A percentile compares a stretch with the other conserved stretches of the same genome.
Conservation (phyloP, 2,797 vertebrate species). For the Lacerta agilis region DNA sequence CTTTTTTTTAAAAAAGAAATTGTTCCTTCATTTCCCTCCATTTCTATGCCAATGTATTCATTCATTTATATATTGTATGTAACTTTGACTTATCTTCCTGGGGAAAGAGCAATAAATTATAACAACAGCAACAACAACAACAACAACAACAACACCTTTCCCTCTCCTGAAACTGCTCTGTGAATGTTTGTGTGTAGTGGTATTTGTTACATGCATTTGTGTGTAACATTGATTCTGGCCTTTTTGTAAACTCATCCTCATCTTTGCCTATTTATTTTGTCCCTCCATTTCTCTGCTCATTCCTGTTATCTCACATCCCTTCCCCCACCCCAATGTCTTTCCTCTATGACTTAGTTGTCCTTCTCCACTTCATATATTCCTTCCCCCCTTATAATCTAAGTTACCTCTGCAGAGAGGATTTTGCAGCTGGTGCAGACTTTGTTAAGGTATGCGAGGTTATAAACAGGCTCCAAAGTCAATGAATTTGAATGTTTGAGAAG, state of each 20-base stretch:
- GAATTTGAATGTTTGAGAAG: background rate
- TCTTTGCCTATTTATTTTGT: background rate
- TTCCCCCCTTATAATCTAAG: background rate
- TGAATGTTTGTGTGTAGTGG: background rate
- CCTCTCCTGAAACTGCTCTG: background rate
- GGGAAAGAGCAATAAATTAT: no score
- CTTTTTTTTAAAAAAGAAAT: no score
- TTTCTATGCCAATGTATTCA: no score
- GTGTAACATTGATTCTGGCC: background rate
- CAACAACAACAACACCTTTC: background rate
- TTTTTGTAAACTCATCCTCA: background rate
- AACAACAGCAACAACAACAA: no score
- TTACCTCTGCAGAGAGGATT: slow-evolving; percentile 28
- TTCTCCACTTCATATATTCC: background rate
- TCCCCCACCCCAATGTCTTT: background rate
- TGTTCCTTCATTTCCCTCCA: no score
- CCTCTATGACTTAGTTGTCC: background rate
- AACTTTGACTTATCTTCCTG: no score
- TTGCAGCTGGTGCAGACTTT: background rate
- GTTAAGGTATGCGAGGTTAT: slow-evolving; percentile 5
- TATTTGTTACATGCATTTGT: background rate
- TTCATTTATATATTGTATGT: no score
- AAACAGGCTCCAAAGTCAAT: slow-evolving; percentile 27
- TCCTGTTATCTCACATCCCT: background rate
- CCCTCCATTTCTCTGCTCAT: background rate